These are phyloP conservation scores for Perdita meconis DNA, from an alignment of 2,888 invertebrate genomes.

Conservation along the genomic window DNA sequence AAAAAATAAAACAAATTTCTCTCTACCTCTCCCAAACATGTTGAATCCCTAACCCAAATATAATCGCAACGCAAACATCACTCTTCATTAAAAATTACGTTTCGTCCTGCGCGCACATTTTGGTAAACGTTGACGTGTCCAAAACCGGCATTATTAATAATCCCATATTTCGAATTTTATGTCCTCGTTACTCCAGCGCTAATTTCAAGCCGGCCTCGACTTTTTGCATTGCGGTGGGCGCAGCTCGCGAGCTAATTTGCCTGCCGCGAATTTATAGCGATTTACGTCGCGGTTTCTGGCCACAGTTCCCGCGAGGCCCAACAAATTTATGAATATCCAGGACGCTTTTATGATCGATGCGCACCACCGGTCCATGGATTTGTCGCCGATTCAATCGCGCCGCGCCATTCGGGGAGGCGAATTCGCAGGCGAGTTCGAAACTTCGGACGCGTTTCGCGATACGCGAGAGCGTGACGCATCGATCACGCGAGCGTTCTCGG, in stretches of 20 bases:
- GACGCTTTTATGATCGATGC: conserved; percentile 34
- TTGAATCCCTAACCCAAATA: too few relatives aligned
- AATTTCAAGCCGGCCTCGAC: background rate
- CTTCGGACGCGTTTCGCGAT: conserved; percentile 35
- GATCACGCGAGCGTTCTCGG: conserved; percentile 19
- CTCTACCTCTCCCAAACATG: too few relatives aligned
- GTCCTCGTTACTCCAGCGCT: background rate
- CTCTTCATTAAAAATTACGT: too few relatives aligned
- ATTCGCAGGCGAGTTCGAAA: conserved; percentile 12
- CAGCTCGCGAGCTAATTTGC: conserved; percentile 13
- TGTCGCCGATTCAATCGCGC: conserved; percentile 39
- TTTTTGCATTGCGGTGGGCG: background rate
- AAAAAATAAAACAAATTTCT: too few relatives aligned
- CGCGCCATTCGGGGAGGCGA: background rate
- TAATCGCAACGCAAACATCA: too few relatives aligned
- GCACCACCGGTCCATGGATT: conserved; percentile 6
- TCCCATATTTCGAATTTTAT: background rate
- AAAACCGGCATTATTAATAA: too few relatives aligned
- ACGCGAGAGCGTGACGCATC: conserved; percentile 29
- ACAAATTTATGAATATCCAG: conserved; percentile 14
- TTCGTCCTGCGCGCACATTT: too few relatives aligned
- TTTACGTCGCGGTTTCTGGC: conserved; percentile 16
- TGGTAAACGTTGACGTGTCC: too few relatives aligned
- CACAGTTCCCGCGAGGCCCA: background rate
- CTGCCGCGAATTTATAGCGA: conserved; percentile 7